Evolutionary conservation across 2,797 vertebrate genomes (phyloP).

Genomic region (Naso thynnoides): DNA sequence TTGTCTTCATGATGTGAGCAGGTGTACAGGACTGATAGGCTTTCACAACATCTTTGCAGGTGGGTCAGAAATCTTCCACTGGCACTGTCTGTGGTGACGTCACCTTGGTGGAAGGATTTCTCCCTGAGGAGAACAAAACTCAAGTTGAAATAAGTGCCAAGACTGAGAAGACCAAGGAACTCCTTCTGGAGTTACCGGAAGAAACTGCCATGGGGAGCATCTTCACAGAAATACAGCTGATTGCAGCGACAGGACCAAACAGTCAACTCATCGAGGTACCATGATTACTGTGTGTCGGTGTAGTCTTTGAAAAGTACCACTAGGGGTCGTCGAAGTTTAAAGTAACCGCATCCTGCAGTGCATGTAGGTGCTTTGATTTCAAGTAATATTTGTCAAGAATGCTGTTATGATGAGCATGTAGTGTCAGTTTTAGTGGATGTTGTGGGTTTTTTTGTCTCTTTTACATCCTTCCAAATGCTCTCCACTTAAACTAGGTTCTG

Average conservation of each 20-base stretch:
- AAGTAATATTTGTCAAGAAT: neutral
- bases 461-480: neutral
- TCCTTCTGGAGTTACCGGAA: slow-evolving; percentile 35
- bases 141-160: neutral
- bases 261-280: slow-evolving; percentile 74
- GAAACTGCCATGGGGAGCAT: slow-evolving; percentile 60
- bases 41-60: neutral
- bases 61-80: slow-evolving; percentile 10
- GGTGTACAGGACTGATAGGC: neutral
- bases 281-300: neutral
- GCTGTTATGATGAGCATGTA: neutral
- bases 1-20: slow-evolving; percentile 28
- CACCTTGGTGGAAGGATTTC: neutral
- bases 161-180: slow-evolving; percentile 19
- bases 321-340: too few relatives aligned
- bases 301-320: too few relatives aligned
- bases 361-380: neutral
- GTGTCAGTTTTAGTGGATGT: neutral
- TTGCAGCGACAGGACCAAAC: slow-evolving; percentile 49
- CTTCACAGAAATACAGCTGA: slow-evolving; percentile 70
- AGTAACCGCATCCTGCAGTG: too few relatives aligned
- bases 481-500: too few relatives aligned
- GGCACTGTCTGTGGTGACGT: neutral
- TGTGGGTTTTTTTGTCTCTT: neutral
- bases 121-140: neutral